These are phyloP conservation scores for Aldrovandia affinis DNA, from an alignment of 2,797 vertebrate species.

Conservation along the genomic window DNA sequence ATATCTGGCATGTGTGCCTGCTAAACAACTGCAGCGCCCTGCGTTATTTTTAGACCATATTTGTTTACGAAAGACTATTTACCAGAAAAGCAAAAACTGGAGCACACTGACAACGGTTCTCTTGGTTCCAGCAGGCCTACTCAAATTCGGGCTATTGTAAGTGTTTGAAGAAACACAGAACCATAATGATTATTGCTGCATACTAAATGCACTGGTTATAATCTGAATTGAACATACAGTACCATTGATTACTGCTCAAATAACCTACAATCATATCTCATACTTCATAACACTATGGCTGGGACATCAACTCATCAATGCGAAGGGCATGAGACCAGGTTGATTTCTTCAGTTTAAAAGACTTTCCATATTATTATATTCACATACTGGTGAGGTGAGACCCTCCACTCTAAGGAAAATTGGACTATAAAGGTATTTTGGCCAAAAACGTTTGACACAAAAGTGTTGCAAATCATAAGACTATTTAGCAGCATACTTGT, in stretches of 20 bases:
- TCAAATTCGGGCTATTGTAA: not conserved
- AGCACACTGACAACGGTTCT: not conserved
- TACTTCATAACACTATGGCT: too few species aligned
- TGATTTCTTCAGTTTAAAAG: too few species aligned
- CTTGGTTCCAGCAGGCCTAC: not conserved
- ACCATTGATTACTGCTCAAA: not conserved
- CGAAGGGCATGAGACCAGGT: too few species aligned
- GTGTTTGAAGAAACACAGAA: slow-evolving; percentile 20
- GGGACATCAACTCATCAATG: too few species aligned
- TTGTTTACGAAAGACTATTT: slow-evolving; percentile 19
- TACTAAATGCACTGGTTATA: not conserved
- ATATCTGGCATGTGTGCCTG: not conserved
- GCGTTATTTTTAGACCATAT: slow-evolving; percentile 35
- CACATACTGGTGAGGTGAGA: too few species aligned
- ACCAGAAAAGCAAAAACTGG: slow-evolving; percentile 1
- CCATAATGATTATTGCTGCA: not conserved
- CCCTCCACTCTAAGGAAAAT: too few species aligned
- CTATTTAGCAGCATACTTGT: not conserved
- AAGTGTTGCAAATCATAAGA: not conserved
- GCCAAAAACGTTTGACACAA: too few species aligned
- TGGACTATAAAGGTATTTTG: too few species aligned
- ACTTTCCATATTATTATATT: too few species aligned
- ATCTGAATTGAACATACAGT: not conserved
- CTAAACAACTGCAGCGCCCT: not conserved
- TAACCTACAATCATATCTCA: too few species aligned